Evolutionary conservation across 2,888 invertebrate genomes (phyloP).

Genomic region (Leptopilina drosophilae): DNA sequence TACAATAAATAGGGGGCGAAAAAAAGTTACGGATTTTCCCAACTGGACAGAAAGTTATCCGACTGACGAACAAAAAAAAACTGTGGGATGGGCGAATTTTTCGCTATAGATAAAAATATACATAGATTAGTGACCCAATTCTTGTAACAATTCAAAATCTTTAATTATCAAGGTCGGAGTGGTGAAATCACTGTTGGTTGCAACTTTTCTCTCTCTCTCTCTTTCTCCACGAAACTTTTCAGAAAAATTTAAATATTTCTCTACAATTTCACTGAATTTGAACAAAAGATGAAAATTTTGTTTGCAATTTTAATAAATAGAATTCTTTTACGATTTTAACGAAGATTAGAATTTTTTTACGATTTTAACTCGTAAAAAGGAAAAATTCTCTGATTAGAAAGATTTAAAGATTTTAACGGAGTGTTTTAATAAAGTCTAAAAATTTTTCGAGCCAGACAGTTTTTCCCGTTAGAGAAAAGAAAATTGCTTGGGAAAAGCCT

Average conservation of each 20-base stretch:
- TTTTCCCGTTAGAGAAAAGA: not conserved
- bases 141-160: constrained; percentile 3
- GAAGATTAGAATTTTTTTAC: too few relatives aligned
- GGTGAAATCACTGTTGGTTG: too few relatives aligned
- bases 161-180: not conserved
- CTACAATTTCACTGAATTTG: not conserved
- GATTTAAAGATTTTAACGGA: not conserved
- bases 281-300: too few relatives aligned
- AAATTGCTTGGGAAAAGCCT: constrained; percentile 30
- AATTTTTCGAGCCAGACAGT: constrained; percentile 16
- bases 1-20: not conserved
- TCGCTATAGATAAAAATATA: not conserved
- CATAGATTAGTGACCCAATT: not conserved
- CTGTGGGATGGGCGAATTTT: not conserved
- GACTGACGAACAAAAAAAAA: not conserved
- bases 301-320: too few relatives aligned
- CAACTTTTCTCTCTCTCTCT: too few relatives aligned
- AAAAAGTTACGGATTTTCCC: constrained; percentile 3
- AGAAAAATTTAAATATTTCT: not conserved
- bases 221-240: not conserved
- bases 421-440: not conserved
- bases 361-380: too few relatives aligned
- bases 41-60: not conserved
- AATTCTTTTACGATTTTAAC: too few relatives aligned
- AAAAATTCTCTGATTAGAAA: too few relatives aligned